Conservation (phyloP, 2,888 invertebrate genomes). For the Cyclophora albipunctata region DNA sequence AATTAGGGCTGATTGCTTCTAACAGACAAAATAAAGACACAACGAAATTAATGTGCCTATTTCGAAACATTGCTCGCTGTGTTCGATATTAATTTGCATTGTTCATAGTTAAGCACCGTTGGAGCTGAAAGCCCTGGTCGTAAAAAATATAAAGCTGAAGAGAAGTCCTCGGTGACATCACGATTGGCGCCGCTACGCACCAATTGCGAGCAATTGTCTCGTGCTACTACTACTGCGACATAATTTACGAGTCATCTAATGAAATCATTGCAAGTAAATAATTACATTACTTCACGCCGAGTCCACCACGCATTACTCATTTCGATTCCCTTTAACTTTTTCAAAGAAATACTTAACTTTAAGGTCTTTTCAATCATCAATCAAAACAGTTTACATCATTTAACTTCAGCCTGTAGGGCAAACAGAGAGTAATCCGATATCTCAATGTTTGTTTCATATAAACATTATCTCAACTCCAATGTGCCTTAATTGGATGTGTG, state of each 20-base stretch:
- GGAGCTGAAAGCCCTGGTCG: neutral
- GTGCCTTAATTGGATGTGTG: constrained; percentile 40
- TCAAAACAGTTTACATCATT: constrained; percentile 59
- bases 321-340: constrained; percentile 14
- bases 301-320: too few relatives aligned
- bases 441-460: constrained; percentile 22
- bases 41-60: too few relatives aligned
- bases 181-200: constrained; percentile 59
- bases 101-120: too few relatives aligned
- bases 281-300: constrained; percentile 35
- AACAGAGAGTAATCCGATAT: constrained; percentile 52
- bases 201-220: constrained; percentile 69
- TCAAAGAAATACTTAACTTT: constrained; percentile 17
- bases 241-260: constrained; percentile 46
- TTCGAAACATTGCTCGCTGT: constrained; percentile 1
- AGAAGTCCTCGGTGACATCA: constrained; percentile 55
- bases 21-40: neutral
- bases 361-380: constrained; percentile 58
- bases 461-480: constrained; percentile 19
- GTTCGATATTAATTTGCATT: neutral
- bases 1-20: constrained; percentile 14
- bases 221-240: constrained; percentile 37
- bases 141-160: constrained; percentile 17
- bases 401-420: constrained; percentile 38
- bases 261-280: constrained; percentile 56